phyloP scores from a whole-genome alignment of 2,113 vertebrate genomes.

The Nothobranchius kuhntae region DNA sequence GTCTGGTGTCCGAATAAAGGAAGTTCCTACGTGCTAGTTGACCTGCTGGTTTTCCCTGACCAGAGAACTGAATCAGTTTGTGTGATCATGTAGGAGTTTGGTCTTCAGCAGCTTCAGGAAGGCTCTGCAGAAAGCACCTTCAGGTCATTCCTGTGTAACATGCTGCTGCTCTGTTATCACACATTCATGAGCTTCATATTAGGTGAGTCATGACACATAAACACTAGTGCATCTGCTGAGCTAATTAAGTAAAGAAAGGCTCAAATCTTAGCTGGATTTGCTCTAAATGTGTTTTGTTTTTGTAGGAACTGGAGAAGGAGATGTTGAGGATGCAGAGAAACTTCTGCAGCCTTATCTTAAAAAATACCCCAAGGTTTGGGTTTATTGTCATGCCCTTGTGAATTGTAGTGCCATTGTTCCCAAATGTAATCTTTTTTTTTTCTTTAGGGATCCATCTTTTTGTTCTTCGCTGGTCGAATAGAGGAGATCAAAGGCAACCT shows the following conservation, averaged over 20 bases:
- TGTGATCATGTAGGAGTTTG: conserved; percentile 85
- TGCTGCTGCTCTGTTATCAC: conserved; percentile 97
- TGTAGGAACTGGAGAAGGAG: conserved; percentile 94
- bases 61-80: conserved; percentile 30
- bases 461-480: conserved; percentile 97
- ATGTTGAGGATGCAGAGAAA: conserved; percentile 91
- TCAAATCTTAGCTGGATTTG: neutral
- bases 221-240: neutral
- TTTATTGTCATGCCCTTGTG: neutral
- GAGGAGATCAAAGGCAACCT: conserved; percentile 97
- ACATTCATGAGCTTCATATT: conserved; percentile 98
- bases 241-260: neutral
- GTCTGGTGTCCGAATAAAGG: no score
- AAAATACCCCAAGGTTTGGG: conserved; percentile 87
- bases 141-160: conserved; percentile 93
- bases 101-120: conserved; percentile 92
- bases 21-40: neutral
- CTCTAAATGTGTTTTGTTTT: conserved; percentile 16
- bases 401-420: neutral
- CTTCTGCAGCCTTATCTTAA: conserved; percentile 90
- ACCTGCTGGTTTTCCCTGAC: neutral
- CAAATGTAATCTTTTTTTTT: neutral
- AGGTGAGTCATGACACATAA: conserved; percentile 76
- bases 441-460: conserved; percentile 94
- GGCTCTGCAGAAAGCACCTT: conserved; percentile 88